Evolutionary conservation across 2,888 invertebrate species (phyloP).

Genomic region (Trichopoda pennipes): DNA sequence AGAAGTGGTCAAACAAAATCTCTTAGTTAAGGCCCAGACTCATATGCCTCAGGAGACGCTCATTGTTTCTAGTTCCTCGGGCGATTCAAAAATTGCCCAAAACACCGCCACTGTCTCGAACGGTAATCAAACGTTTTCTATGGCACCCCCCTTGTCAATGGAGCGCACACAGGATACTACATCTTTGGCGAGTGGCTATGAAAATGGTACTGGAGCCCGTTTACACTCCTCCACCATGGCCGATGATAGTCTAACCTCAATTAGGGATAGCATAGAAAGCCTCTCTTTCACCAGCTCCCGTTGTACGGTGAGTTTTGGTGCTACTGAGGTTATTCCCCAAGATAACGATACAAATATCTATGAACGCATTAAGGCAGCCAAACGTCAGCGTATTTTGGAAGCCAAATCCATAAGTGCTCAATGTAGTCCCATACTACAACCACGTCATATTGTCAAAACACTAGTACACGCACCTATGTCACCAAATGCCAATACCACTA

Average conservation of each 20-base stretch:
- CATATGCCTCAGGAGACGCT: slow-evolving; percentile 72
- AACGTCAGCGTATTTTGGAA: slow-evolving; percentile 78
- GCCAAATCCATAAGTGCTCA: slow-evolving; percentile 81
- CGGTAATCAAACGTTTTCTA: slow-evolving; percentile 20
- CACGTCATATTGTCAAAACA: slow-evolving; percentile 72
- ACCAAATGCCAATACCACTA: neutral
- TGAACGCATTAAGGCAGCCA: slow-evolving; percentile 75
- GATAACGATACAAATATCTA: slow-evolving; percentile 74
- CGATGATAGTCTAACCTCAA: slow-evolving; percentile 79
- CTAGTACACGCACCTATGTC: slow-evolving; percentile 58
- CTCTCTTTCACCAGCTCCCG: slow-evolving; percentile 80
- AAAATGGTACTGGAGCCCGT: slow-evolving; percentile 71
- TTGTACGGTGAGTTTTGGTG: slow-evolving; percentile 79
- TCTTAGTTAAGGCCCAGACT: slow-evolving; percentile 79
- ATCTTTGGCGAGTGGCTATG: slow-evolving; percentile 75
- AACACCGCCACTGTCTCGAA: slow-evolving; percentile 29
- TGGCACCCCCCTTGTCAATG: slow-evolving; percentile 50
- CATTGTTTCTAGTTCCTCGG: slow-evolving; percentile 68
- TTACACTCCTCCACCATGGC: slow-evolving; percentile 79
- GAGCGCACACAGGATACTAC: slow-evolving; percentile 69
- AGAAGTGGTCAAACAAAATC: slow-evolving; percentile 71
- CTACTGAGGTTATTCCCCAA: slow-evolving; percentile 75
- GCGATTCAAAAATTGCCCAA: slow-evolving; percentile 52
- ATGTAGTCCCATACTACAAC: slow-evolving; percentile 79
- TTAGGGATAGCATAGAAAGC: slow-evolving; percentile 79